These are phyloP conservation scores for Protophormia terraenovae DNA, from an alignment of 2,888 invertebrate species.

Conservation along the genomic window DNA sequence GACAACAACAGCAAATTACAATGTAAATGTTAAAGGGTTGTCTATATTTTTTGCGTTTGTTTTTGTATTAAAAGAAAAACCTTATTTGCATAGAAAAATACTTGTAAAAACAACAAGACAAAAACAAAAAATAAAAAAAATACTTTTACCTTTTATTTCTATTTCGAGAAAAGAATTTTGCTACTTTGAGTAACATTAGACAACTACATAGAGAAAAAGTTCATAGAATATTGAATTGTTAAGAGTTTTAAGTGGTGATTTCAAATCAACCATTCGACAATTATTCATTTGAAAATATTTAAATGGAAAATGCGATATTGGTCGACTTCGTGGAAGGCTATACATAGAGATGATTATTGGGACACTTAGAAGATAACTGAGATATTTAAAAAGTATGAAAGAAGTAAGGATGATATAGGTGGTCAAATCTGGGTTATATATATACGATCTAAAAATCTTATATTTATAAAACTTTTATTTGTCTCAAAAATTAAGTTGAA, in stretches of 20 bases:
- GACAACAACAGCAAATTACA: slow-evolving; percentile 23
- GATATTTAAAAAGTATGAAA: background rate
- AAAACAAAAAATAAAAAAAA: background rate
- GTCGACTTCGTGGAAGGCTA: background rate
- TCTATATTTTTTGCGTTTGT: slow-evolving; percentile 20
- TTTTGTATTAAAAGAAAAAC: slow-evolving; percentile 28
- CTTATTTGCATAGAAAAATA: slow-evolving; percentile 76
- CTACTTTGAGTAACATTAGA: slow-evolving; percentile 56
- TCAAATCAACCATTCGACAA: slow-evolving; percentile 8
- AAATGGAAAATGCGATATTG: background rate
- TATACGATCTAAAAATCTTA: no score
- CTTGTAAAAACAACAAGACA: slow-evolving; percentile 20
- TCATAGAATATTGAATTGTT: slow-evolving; percentile 44
- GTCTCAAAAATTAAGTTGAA: no score
- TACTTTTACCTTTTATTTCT: slow-evolving; percentile 18
- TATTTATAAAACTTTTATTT: no score
- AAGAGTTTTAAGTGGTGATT: slow-evolving; percentile 39
- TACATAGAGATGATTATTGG: no score
- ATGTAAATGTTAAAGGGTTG: slow-evolving; percentile 40
- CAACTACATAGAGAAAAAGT: slow-evolving; percentile 40
- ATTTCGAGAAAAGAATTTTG: slow-evolving; percentile 9
- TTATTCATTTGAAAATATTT: background rate
- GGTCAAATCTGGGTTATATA: no score
- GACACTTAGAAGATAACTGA: no score
- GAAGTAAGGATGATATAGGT: no score